These are phyloP conservation scores for Drosophila gaucha DNA, from an alignment of 2,888 invertebrate genomes.

Conservation along the genomic window DNA sequence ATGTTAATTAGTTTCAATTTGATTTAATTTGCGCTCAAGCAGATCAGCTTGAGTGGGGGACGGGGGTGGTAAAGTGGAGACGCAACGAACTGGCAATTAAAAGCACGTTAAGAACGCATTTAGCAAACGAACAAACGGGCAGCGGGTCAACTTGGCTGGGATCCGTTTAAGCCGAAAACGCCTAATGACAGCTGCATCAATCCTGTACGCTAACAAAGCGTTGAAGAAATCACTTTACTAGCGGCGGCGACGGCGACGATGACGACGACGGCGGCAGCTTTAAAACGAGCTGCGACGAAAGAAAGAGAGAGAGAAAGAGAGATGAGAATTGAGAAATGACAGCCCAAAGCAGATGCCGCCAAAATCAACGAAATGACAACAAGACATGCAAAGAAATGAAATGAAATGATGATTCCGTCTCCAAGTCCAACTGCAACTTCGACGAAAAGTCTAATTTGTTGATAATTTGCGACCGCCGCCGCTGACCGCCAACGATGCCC, in stretches of 20 bases:
- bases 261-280: conserved; percentile 68
- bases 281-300: conserved; percentile 25
- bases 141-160: conserved; percentile 26
- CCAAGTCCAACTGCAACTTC: conserved; percentile 47
- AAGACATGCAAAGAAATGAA: conserved; percentile 81
- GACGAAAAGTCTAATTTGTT: conserved; percentile 82
- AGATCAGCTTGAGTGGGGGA: conserved; percentile 5
- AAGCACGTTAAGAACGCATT: conserved; percentile 83
- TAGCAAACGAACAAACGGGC: conserved; percentile 51
- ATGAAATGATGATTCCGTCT: conserved; percentile 63
- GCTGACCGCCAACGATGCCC: conserved; percentile 79
- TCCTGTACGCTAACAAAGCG: conserved; percentile 83
- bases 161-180: conserved; percentile 72
- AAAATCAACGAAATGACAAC: conserved; percentile 75
- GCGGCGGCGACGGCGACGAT: conserved; percentile 72
- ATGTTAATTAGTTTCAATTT: conserved; percentile 79
- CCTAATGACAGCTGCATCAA: conserved; percentile 81
- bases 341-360: conserved; percentile 67
- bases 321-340: conserved; percentile 38
- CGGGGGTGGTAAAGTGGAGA: conserved; percentile 10
- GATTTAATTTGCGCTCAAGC: conserved; percentile 70
- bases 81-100: conserved; percentile 77
- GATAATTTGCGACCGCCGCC: conserved; percentile 81
- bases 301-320: not conserved
- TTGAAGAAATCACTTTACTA: conserved; percentile 84